Conservation (phyloP, 2,797 vertebrate species). For the Sternarchorhynchus goeldii region DNA sequence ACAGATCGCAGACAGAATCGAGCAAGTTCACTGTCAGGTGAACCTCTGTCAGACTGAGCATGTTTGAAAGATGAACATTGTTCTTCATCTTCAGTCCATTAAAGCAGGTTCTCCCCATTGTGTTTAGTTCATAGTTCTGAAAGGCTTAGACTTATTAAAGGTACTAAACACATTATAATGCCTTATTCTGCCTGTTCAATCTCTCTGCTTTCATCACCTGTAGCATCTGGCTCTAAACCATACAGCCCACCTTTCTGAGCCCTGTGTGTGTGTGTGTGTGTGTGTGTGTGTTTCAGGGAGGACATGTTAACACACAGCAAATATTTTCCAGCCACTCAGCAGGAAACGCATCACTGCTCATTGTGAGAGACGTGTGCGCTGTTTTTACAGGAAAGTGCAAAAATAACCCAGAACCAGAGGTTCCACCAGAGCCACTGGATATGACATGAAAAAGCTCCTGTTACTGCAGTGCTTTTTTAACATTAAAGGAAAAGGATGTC, state of each 20-base stretch:
- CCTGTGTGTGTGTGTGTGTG: constrained; percentile 26
- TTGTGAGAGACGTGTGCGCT: constrained; percentile 82
- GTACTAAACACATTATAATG: no score
- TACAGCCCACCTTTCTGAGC: background rate
- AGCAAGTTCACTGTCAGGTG: no score
- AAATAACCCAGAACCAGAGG: constrained; percentile 86
- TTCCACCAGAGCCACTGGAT: constrained; percentile 66
- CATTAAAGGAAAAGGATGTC: constrained; percentile 36
- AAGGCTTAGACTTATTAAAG: no score
- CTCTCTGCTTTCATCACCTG: constrained; percentile 26
- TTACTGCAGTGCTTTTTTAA: constrained; percentile 26
- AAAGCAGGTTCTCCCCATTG: no score
- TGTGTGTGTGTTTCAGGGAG: constrained; percentile 82
- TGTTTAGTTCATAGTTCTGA: no score
- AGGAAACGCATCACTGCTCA: constrained; percentile 99
- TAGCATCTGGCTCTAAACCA: constrained; percentile 22
- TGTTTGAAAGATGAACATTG: no score
- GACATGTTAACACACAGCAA: constrained; percentile 91
- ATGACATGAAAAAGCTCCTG: constrained; percentile 32
- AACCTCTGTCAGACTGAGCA: no score
- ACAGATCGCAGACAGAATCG: no score
- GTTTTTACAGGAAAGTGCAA: constrained; percentile 97
- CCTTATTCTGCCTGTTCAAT: constrained; percentile 12
- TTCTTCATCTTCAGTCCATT: no score
- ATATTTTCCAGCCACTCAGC: constrained; percentile 90